phyloP scores from a whole-genome alignment of 2,113 vertebrate genomes.

The Zapornia atra region DNA sequence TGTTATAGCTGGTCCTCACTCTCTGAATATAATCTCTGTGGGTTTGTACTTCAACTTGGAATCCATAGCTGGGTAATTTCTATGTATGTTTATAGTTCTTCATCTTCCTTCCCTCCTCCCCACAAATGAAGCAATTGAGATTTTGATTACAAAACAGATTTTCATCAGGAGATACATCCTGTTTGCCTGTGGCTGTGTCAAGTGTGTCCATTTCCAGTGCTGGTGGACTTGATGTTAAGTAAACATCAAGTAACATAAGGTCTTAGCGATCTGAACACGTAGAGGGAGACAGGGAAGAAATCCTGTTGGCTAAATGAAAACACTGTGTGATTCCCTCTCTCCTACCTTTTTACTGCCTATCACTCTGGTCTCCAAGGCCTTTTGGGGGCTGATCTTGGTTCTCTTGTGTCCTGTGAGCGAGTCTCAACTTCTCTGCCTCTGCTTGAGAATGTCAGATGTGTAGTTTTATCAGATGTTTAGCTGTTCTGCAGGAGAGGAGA shows the following conservation, averaged over 20 bases:
- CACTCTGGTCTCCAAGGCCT: background rate
- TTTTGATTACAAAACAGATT: slow-evolving; percentile 9
- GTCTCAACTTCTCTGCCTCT: background rate
- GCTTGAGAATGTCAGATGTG: background rate
- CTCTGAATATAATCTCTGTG: background rate
- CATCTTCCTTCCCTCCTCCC: slow-evolving; percentile 5
- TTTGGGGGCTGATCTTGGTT: background rate
- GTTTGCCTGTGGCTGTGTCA: background rate
- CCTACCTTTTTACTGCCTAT: background rate
- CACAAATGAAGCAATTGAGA: slow-evolving; percentile 22
- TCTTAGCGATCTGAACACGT: background rate
- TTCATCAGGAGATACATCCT: background rate
- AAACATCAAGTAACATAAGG: background rate
- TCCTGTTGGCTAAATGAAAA: background rate
- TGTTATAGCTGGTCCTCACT: slow-evolving; percentile 1
- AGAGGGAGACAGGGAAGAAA: background rate
- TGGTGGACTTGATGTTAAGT: background rate
- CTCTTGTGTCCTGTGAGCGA: background rate
- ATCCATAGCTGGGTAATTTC: background rate
- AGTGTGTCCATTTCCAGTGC: background rate
- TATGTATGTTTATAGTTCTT: slow-evolving; percentile 43
- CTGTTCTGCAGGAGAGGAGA: background rate
- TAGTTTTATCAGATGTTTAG: background rate
- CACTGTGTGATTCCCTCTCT: background rate
- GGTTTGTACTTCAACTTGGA: background rate